Conservation (phyloP, 1,140 invertebrate genomes). For the Eciton burchellii region DNA sequence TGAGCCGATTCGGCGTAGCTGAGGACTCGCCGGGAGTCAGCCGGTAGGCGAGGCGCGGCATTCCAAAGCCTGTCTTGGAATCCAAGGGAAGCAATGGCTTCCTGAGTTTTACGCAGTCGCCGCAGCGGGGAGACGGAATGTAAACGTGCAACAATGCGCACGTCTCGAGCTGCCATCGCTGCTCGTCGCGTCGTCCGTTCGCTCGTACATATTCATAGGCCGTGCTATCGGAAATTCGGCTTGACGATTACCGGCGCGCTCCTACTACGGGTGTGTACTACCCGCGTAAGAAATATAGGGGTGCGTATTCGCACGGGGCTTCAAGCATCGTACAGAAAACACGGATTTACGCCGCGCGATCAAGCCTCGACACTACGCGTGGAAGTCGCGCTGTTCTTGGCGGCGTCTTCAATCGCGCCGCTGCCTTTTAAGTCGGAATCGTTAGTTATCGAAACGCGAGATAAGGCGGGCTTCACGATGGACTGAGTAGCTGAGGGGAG, state of each 20-base stretch:
- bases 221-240: slow-evolving; percentile 47
- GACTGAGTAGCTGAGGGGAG: too few species aligned
- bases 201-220: slow-evolving; percentile 62
- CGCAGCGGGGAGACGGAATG: slow-evolving; percentile 53
- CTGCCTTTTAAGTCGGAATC: too few species aligned
- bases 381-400: too few species aligned
- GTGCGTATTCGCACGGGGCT: too few species aligned
- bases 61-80: slow-evolving; percentile 59
- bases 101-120: slow-evolving; percentile 70
- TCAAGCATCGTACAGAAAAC: too few species aligned
- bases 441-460: too few species aligned
- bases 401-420: too few species aligned
- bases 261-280: background rate
- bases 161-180: slow-evolving; percentile 42
- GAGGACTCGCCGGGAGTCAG: slow-evolving; percentile 35
- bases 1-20: slow-evolving; percentile 10
- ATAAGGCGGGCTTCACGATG: too few species aligned
- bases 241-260: too few species aligned
- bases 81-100: slow-evolving; percentile 73
- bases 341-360: too few species aligned
- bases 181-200: background rate
- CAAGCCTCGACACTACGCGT: too few species aligned
- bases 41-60: slow-evolving; percentile 57
- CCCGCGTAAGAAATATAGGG: background rate
- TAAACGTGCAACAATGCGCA: slow-evolving; percentile 45